Evolutionary conservation across 2,113 vertebrate genomes (phyloP).

Genomic region (Xerus inauris): DNA sequence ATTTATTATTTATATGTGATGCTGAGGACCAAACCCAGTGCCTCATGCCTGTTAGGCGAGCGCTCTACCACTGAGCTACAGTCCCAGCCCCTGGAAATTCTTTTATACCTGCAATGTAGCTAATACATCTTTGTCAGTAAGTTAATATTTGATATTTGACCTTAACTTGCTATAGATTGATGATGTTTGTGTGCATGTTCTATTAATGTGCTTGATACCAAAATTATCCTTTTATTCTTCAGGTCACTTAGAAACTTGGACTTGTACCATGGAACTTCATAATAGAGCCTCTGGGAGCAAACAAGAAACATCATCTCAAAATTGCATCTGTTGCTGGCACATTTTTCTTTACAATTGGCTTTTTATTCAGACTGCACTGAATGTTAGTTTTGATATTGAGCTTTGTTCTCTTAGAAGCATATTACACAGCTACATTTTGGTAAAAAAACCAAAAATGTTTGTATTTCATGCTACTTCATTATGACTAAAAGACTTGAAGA

Average conservation of each 20-base stretch:
- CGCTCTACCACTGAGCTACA: too few relatives aligned
- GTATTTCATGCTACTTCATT: background rate
- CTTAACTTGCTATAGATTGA: background rate
- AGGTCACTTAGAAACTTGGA: slow-evolving; percentile 61
- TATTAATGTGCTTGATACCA: background rate
- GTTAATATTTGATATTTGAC: background rate
- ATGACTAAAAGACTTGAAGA: background rate
- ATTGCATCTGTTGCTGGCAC: background rate
- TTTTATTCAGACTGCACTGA: background rate
- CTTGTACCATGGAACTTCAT: background rate
- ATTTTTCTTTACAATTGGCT: background rate
- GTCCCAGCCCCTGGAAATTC: background rate
- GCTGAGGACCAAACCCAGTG: too few relatives aligned
- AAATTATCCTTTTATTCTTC: slow-evolving; percentile 42
- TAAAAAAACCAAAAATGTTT: background rate
- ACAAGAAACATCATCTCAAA: background rate
- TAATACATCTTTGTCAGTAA: slow-evolving; percentile 25
- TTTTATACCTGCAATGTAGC: background rate
- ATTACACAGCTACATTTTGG: background rate
- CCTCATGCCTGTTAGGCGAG: too few relatives aligned
- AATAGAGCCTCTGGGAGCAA: background rate
- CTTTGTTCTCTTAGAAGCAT: slow-evolving; percentile 30
- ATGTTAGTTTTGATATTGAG: background rate
- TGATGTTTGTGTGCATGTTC: background rate
- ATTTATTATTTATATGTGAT: too few relatives aligned